Evolutionary conservation across 2,888 invertebrate species (phyloP).

Genomic region (Piscicola geometra): DNA sequence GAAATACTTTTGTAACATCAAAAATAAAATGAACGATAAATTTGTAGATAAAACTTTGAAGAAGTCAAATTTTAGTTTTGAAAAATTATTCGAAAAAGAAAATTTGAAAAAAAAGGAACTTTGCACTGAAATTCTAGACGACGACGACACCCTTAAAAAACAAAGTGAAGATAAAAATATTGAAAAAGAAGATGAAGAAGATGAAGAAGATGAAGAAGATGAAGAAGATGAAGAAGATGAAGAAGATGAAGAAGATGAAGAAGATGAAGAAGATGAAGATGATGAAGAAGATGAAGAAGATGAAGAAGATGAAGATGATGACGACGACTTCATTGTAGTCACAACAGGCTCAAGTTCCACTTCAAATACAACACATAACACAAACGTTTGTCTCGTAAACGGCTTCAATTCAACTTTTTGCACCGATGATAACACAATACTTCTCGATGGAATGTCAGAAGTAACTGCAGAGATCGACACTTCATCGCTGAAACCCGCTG

Average conservation of each 20-base stretch:
- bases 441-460: no score
- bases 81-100: no score
- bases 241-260: no score
- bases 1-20: not conserved
- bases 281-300: no score
- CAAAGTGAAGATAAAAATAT: not conserved
- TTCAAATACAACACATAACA: not conserved
- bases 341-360: not conserved
- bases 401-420: no score
- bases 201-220: not conserved
- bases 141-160: not conserved
- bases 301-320: slow-evolving; percentile 6
- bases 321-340: not conserved
- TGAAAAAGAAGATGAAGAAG: slow-evolving; percentile 7
- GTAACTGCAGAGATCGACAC: no score
- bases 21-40: not conserved
- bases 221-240: not conserved
- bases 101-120: no score
- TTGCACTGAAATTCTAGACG: not conserved
- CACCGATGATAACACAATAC: no score
- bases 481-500: no score
- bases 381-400: no score
- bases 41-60: not conserved
- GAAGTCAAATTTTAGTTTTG: not conserved
- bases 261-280: no score